Base-by-base conservation (phyloP, 2,797 vertebrate genomes). In the Gallinago nigripennis region DNA sequence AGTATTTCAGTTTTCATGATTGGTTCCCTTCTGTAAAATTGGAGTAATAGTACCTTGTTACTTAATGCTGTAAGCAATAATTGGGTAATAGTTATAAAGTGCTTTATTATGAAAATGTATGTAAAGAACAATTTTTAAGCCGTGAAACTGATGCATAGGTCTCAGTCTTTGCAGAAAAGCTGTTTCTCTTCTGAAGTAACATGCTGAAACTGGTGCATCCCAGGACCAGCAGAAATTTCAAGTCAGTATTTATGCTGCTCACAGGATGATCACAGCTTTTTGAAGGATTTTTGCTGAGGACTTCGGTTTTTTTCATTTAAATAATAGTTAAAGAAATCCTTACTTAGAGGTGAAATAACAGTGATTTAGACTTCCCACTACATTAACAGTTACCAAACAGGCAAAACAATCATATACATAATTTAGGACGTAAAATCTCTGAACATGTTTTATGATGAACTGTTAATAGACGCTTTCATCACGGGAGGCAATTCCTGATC, bases 31-130 rank as follows among this genome's bases (percentile, higher is more conserved):
- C 73, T 81, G 43, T 84, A 73, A 92, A 81, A 51, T n/a, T 86
- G 77, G 63, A 75, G 31, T 81, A 90, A 77, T 93, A 92, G 73
- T 82, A 53, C 68, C 57, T 94, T 66, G 39, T 65, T 82, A 95
- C 60, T 94, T 94, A 91, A 80, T 88, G 92, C 90, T 95, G 72
- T 88, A 79, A 95, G 92, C 91, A 88, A 19, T 94, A 95, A 95
- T 91, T 94, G 64, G 51, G 70, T 90, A 94, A 86, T 86, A 88
- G 88, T 88, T 95, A 79, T 70, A 85, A 93, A 93, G 81, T 94
- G 92, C 53, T 97, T 94, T 91, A 87, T 90, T 95, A 89, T 90
- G 83, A 88, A 95, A 91, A 96, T 92, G 13, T 45, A 50, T 82
- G 71, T 90, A 76, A 95, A 96, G 72, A 92, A 72, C 37, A n/a